Evolutionary conservation across 2,888 invertebrate species (phyloP).

Genomic region (Orchestes rusci): DNA sequence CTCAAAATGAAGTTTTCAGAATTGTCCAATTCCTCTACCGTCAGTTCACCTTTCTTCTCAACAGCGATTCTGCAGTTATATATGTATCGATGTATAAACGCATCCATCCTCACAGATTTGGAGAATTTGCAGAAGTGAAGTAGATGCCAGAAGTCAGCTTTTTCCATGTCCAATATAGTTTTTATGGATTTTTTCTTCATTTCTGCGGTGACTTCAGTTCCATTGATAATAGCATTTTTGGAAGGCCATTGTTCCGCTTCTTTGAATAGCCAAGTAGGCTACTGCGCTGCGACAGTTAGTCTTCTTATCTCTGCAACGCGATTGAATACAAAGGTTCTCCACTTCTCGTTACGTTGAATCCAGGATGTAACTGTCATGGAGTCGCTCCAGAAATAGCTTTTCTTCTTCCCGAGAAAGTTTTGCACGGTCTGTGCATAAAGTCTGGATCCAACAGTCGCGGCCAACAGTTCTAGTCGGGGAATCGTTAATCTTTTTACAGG

Average conservation of each 20-base stretch:
- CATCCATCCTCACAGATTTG: conserved; percentile 19
- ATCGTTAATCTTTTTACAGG: conserved; percentile 27
- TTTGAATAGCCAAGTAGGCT: conserved; percentile 31
- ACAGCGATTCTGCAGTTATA: conserved; percentile 10
- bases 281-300: conserved; percentile 16
- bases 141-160: conserved; percentile 23
- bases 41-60: conserved; percentile 4
- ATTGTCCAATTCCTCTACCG: conserved; percentile 7
- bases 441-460: too few relatives aligned
- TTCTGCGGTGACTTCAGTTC: too few relatives aligned
- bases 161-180: too few relatives aligned
- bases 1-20: conserved; percentile 17
- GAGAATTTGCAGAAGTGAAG: conserved; percentile 15
- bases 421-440: too few relatives aligned
- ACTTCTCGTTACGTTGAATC: conserved; percentile 27
- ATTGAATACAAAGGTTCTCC: conserved; percentile 31
- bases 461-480: conserved; percentile 28
- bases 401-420: background rate
- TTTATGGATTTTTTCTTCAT: too few relatives aligned
- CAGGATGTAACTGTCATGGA: conserved; percentile 30
- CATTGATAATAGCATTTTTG: too few relatives aligned
- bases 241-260: conserved; percentile 8
- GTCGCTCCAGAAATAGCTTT: conserved; percentile 22
- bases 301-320: conserved; percentile 30
- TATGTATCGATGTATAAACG: conserved; percentile 16